Base-by-base conservation (phyloP, 1,140 invertebrate species). In the Coelopa frigida region DNA sequence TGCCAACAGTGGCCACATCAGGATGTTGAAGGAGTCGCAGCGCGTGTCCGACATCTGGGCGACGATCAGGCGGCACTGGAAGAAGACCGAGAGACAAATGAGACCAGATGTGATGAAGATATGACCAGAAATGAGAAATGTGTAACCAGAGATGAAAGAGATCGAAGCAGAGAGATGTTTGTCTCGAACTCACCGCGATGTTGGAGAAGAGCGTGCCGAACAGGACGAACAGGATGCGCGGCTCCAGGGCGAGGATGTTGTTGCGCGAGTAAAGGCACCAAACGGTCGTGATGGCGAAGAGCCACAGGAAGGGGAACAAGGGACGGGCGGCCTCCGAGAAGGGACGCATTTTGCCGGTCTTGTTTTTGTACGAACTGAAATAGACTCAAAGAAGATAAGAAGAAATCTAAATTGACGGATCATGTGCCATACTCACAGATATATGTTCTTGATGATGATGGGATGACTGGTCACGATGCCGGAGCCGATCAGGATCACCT, bases 171-270 rank as follows among this genome's bases (percentile, higher is more conserved):
- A 37, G 22, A 3, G 10, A 37, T 12, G 21, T 4, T 38, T 20
- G 3, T 31, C 11, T 41, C 12, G 2, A 41, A 82, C 85, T 83
- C 76, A 95, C 92, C 58, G 88, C 87, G 57, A 97, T 94, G 73
- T 97, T 95, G 8, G 94, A 95, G 72, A 96, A 97, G 44, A 95
- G 83, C 14, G 89, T 94, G 53, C 94, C 93, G 41, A 87, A 84
- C 45, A 89, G 78, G 53, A 92, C 78, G 67, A 84, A 91, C 58
- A 94, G 82, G n/a, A 88, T 77, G 52, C 94, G 75, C 0, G 94
- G 89, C 58, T 92, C 83, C 37, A 73, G 70, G 42, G 86, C 77
- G 22, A 97, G 68, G 47, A 98, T 83, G 62, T 88, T 75, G 43
- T 71, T 81, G 5, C 86, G 85, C 6, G 93, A 95, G 51, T 72